Conservation (phyloP, 2,113 vertebrate genomes). For the Leuciscus idus region DNA sequence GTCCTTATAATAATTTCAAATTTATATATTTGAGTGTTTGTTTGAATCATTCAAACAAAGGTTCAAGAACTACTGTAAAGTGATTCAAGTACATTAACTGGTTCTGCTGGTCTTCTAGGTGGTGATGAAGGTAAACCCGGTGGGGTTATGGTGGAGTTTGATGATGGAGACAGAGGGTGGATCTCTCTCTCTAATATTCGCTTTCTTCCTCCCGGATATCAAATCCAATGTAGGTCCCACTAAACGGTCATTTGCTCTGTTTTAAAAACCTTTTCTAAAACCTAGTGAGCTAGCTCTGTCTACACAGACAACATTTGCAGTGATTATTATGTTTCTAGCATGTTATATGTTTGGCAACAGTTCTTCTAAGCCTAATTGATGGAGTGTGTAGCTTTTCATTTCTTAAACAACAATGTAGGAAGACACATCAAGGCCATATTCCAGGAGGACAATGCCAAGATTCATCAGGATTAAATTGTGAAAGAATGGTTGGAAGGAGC, state of each 20-base stretch:
- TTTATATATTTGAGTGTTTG: too few relatives aligned
- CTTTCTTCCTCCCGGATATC: constrained; percentile 91
- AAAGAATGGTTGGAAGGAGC: too few relatives aligned
- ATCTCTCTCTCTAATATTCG: constrained; percentile 92
- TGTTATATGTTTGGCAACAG: too few relatives aligned
- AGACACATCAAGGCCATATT: too few relatives aligned
- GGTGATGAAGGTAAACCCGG: constrained; percentile 84
- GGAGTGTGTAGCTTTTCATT: too few relatives aligned
- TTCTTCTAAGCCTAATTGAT: too few relatives aligned
- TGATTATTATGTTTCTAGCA: too few relatives aligned
- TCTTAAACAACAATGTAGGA: too few relatives aligned
- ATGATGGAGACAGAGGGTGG: constrained; percentile 92
- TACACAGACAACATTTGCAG: background rate
- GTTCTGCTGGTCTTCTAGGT: constrained; percentile 58
- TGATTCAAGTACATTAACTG: background rate
- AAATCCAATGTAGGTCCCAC: constrained; percentile 86
- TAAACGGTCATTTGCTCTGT: background rate
- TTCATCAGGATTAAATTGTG: too few relatives aligned
- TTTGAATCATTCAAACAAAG: background rate
- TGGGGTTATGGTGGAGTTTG: constrained; percentile 92
- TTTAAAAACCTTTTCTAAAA: background rate
- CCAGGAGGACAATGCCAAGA: too few relatives aligned
- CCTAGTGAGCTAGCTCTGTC: background rate
- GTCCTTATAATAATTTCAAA: background rate
- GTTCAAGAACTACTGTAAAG: background rate